Percentiles rank a stretch among this genome's conserved stretches.
Evolutionary conservation across 1,140 invertebrate genomes (phyloP).

Genomic region (Proales similis): DNA sequence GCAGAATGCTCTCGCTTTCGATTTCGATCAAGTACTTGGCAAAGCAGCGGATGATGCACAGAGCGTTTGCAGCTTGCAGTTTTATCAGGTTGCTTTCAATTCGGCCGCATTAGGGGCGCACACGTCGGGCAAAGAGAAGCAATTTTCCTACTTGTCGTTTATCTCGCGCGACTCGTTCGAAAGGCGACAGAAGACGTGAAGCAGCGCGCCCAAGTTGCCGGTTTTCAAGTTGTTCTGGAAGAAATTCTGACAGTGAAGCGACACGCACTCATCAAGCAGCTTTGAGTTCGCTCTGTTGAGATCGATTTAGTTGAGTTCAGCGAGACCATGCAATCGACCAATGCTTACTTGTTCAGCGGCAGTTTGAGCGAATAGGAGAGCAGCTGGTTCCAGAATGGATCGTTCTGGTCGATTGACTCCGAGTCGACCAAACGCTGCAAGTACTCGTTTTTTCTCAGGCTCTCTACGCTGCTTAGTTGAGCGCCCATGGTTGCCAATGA

Average conservation of each 20-base stretch:
- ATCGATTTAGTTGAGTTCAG: too few species aligned
- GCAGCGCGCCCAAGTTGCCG: slow-evolving; percentile 75
- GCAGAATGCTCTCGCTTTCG: slow-evolving; percentile 12
- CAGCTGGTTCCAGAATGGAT: slow-evolving; percentile 86
- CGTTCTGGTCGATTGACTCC: slow-evolving; percentile 71
- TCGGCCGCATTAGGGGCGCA: slow-evolving; percentile 39
- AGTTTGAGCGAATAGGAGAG: slow-evolving; percentile 79
- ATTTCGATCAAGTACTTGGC: slow-evolving; percentile 39
- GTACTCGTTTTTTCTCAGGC: slow-evolving; percentile 72
- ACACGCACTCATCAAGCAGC: slow-evolving; percentile 67
- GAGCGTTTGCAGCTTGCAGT: slow-evolving; percentile 87
- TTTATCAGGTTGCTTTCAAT: slow-evolving; percentile 73
- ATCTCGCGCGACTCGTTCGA: slow-evolving; percentile 70
- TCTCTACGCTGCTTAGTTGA: slow-evolving; percentile 70
- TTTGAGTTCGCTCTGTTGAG: slow-evolving; percentile 65
- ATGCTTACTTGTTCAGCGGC: slow-evolving; percentile 56
- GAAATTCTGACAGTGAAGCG: slow-evolving; percentile 54
- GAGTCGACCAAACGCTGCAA: slow-evolving; percentile 68
- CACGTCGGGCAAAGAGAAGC: background rate
- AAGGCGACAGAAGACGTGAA: slow-evolving; percentile 71
- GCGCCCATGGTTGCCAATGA: slow-evolving; percentile 66
- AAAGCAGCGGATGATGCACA: slow-evolving; percentile 71
- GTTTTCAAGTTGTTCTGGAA: slow-evolving; percentile 69
- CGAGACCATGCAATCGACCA: background rate
- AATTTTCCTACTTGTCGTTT: slow-evolving; percentile 68